Conservation (phyloP, 2,113 vertebrate species). For the Peromyscus maniculatus region DNA sequence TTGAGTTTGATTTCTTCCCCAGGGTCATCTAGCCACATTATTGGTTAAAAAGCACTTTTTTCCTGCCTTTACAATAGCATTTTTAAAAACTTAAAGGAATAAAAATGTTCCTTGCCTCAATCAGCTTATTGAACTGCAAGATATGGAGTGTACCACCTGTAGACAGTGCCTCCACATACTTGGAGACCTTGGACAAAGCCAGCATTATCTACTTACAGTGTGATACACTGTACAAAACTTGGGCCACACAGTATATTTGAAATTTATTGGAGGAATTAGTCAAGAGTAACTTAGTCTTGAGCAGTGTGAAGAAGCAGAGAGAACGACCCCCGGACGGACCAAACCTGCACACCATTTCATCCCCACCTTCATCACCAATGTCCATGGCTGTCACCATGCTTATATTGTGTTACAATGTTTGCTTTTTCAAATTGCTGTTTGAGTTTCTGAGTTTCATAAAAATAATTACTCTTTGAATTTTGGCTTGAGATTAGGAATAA, state of each 20-base stretch:
- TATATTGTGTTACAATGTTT: neutral
- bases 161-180: neutral
- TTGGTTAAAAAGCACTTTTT: no score
- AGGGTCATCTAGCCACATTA: neutral
- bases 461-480: neutral
- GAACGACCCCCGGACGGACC: no score
- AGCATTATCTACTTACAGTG: neutral
- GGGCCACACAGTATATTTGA: neutral
- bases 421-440: neutral
- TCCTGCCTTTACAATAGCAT: neutral
- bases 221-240: neutral
- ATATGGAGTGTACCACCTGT: neutral
- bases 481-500: neutral
- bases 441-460: neutral
- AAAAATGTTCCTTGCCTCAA: neutral
- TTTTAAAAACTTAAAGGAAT: neutral
- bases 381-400: no score
- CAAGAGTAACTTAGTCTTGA: neutral
- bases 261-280: neutral
- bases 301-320: no score
- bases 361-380: neutral
- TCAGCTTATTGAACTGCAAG: neutral
- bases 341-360: no score
- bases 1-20: no score
- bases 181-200: neutral